phyloP scores from a whole-genome alignment of 2,888 invertebrate genomes.

The Trissonchulus latispiculum region DNA sequence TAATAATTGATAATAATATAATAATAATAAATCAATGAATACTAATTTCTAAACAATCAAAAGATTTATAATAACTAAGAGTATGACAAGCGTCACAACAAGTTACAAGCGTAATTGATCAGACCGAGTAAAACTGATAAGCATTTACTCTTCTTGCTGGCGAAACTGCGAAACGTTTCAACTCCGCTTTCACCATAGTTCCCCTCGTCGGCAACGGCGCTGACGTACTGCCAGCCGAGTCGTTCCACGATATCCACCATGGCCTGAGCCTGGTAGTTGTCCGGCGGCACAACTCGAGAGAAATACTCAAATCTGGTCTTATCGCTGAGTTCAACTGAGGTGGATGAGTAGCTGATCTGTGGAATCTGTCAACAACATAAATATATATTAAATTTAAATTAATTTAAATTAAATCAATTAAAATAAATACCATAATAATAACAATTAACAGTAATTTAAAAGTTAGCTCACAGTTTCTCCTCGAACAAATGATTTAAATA shows the following conservation, averaged over 20 bases:
- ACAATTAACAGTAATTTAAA: too few species aligned
- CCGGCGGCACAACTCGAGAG: conserved; percentile 61
- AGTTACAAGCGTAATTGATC: too few species aligned
- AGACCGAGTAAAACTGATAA: too few species aligned
- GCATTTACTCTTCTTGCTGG: conserved; percentile 40
- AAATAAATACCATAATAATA: neutral
- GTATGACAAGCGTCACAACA: conserved; percentile 26
- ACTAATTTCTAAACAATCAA: too few species aligned
- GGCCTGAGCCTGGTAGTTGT: conserved; percentile 60
- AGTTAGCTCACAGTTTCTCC: too few species aligned
- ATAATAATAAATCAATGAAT: too few species aligned
- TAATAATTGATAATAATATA: too few species aligned
- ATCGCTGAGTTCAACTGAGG: conserved; percentile 60
- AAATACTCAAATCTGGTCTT: conserved; percentile 61
- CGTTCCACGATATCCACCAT: conserved; percentile 58
- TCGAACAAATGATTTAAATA: too few species aligned
- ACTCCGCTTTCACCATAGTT: conserved; percentile 63
- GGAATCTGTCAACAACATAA: conserved; percentile 53
- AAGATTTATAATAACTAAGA: neutral
- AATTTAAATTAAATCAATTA: neutral
- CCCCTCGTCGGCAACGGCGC: conserved; percentile 64
- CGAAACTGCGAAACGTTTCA: conserved; percentile 43
- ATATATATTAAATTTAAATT: neutral
- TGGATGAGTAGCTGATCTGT: conserved; percentile 62
- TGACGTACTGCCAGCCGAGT: conserved; percentile 65